Conservation (phyloP, 2,888 invertebrate species). For the Caenorhabditis panamensis region DNA sequence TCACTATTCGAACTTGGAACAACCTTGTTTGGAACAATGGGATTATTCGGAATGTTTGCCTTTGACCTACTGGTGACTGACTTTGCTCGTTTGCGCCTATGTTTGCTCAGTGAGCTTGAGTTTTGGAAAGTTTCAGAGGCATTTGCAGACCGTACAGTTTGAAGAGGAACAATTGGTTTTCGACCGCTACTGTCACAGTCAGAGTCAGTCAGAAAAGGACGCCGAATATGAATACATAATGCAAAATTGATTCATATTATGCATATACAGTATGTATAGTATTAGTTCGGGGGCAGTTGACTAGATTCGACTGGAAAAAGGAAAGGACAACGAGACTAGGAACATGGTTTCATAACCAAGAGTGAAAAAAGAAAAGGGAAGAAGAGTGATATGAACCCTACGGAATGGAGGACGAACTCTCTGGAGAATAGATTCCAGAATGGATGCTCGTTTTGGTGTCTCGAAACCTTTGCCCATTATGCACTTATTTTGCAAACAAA, state of each 20-base stretch:
- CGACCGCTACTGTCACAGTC: slow-evolving; percentile 8
- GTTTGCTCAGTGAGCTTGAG: neutral
- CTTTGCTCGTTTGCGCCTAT: too few relatives aligned
- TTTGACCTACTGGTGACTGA: neutral
- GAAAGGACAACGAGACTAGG: neutral
- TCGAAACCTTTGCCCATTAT: slow-evolving; percentile 38
- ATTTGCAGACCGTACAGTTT: neutral
- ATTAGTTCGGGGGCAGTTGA: slow-evolving; percentile 28
- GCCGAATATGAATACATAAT: slow-evolving; percentile 35
- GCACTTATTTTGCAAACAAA: slow-evolving; percentile 27
- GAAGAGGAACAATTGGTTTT: slow-evolving; percentile 31
- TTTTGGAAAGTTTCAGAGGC: neutral
- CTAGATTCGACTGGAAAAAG: neutral
- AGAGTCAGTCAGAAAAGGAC: neutral
- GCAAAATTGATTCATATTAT: slow-evolving; percentile 36
- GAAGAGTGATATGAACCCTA: slow-evolving; percentile 19
- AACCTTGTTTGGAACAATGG: neutral
- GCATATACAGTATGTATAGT: slow-evolving; percentile 48
- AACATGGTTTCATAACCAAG: neutral
- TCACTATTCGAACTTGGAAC: slow-evolving; percentile 40
- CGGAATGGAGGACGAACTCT: slow-evolving; percentile 15
- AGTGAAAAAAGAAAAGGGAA: slow-evolving; percentile 6
- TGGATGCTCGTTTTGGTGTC: neutral
- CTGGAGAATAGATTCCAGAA: slow-evolving; percentile 26
- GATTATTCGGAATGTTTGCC: slow-evolving; percentile 2